These are phyloP conservation scores for Clarias laeviceps DNA, from an alignment of 2,797 vertebrate genomes.

Conservation along the genomic window DNA sequence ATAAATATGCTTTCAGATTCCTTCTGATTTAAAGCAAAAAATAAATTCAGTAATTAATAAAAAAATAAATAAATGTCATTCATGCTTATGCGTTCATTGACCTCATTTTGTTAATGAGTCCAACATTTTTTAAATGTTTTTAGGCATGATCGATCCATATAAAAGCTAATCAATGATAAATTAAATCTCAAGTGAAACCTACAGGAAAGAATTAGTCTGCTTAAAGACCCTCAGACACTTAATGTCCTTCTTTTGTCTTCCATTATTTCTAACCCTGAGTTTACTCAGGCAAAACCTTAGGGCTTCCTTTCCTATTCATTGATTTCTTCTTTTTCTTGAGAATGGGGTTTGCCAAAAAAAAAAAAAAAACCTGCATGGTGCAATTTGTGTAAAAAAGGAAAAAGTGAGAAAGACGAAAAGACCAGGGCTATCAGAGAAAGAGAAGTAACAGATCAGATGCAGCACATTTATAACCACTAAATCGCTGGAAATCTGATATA, in stretches of 20 bases:
- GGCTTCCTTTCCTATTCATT: not conserved
- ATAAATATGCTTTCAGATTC: too few species aligned
- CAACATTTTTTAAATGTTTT: not conserved
- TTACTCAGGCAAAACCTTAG: not conserved
- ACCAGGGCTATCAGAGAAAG: not conserved
- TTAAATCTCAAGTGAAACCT: not conserved
- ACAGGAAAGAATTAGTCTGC: not conserved
- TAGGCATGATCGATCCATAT: not conserved
- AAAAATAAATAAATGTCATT: not conserved
- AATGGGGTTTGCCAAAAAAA: not conserved
- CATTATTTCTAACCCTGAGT: not conserved
- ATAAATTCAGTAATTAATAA: not conserved
- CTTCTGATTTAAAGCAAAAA: too few species aligned
- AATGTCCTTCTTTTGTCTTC: not conserved
- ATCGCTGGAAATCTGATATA: not conserved
- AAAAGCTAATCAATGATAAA: not conserved
- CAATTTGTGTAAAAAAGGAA: not conserved
- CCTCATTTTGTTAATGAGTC: not conserved
- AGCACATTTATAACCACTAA: not conserved
- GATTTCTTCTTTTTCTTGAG: not conserved
- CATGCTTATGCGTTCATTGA: not conserved
- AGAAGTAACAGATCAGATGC: not conserved
- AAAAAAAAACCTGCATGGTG: not conserved
- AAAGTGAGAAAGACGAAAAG: not conserved
- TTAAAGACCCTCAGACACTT: not conserved